Percentiles rank a stretch among this genome's conserved stretches.
Conservation (phyloP, 2,113 vertebrate species). For the Gulo gulo region DNA sequence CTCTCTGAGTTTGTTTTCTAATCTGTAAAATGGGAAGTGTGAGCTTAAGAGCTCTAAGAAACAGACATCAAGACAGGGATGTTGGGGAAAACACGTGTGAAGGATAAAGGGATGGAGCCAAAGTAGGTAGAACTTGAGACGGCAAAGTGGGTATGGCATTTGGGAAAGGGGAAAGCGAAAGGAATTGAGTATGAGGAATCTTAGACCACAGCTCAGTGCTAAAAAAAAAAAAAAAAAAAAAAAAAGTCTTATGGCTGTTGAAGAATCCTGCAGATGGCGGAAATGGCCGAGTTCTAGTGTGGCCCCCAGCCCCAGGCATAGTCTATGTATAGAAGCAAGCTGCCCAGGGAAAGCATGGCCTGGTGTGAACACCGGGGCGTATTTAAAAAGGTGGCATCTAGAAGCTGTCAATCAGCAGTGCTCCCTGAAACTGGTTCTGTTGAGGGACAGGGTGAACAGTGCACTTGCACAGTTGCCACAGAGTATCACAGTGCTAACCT, state of each 20-base stretch:
- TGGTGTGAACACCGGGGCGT: neutral
- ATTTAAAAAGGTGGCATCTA: neutral
- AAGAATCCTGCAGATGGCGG: neutral
- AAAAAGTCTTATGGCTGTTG: accelerated
- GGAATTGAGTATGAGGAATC: neutral
- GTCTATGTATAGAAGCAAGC: neutral
- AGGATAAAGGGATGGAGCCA: neutral
- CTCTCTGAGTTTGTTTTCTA: neutral
- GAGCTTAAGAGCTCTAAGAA: neutral
- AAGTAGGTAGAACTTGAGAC: neutral
- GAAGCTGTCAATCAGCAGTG: neutral
- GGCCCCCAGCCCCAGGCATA: too few relatives aligned
- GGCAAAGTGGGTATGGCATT: accelerated
- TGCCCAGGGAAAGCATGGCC: neutral
- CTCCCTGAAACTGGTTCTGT: neutral
- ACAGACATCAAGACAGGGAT: neutral
- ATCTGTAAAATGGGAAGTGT: neutral
- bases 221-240: neutral
- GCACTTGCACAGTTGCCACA: neutral
- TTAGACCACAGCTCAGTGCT: neutral
- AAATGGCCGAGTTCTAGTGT: neutral
- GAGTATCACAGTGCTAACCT: neutral
- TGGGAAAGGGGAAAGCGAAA: neutral
- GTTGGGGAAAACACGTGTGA: neutral
- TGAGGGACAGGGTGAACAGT: neutral